Evolutionary conservation across 2,797 vertebrate genomes (phyloP), one percentile per base, ranked within the genome.

Genomic region (Holocentrus rufus): DNA sequence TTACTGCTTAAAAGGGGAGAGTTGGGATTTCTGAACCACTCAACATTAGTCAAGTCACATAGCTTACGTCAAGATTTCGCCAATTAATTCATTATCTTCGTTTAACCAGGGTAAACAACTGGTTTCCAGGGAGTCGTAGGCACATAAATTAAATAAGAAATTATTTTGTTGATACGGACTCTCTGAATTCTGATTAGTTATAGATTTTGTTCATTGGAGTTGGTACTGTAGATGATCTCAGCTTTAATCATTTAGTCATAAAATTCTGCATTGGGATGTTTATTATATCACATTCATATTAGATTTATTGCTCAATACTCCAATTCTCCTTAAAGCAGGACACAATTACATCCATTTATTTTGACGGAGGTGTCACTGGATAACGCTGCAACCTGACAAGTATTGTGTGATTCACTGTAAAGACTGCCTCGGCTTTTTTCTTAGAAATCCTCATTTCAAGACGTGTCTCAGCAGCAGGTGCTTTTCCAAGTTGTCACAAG

Each of bases 401-500:
- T 27, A 64, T 60, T 60, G 15, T 74, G 44, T 65, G 70, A 79
- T 78, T 87, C 15, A 36, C 69, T 80, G 53, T 44, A 18, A 71
- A 72, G 65, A 14, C 42, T 47, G 52, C 46, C 46, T 1, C 2
- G 27, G 49, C 63, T 76, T 39, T 52, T 73, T 74, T 82, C 65
- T 72, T 67, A 79, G 55, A 80, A 83, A 84, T 79, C 59, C 61
- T 74, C 42, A 56, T 85, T 85, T 79, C 50, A 46, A 74, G 67
- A 79, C 65, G 27, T 68, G 70, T 82, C 80, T 76, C 47, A 52
- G 61, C 79, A 71, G 74, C 80, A 87, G 83, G 84, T 86, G 81
- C 75, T 70, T 86, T 83, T 77, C 69, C 71, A 83, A 67, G 80
- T 83, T 86, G 78, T 83, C 87, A 86, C 72, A 58, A 30, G 23